A percentile compares a stretch with the other conserved stretches of the same genome.
phyloP scores from a whole-genome alignment of 2,797 vertebrate genomes.

The Lycodopsis pacificus region DNA sequence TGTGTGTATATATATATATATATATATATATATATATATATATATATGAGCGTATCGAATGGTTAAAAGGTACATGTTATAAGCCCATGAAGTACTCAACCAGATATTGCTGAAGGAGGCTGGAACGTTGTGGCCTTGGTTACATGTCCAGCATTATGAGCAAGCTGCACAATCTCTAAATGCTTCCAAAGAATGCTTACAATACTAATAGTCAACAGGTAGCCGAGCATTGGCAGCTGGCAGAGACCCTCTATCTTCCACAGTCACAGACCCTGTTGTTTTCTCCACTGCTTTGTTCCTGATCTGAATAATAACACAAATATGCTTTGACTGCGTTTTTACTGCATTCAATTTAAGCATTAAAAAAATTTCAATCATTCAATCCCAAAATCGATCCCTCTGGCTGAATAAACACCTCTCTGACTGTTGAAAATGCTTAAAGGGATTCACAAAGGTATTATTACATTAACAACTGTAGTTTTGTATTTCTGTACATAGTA shows the following conservation, averaged over 20 bases:
- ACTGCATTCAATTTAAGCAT: background rate
- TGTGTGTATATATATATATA: too few species aligned
- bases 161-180: background rate
- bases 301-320: background rate
- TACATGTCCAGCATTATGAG: background rate
- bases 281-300: background rate
- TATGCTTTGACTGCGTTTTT: background rate
- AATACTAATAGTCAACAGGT: background rate
- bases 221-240: background rate
- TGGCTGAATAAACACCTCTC: background rate
- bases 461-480: background rate
- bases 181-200: too few species aligned
- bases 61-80: background rate
- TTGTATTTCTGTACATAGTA: background rate
- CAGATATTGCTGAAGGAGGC: background rate
- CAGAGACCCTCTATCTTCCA: too few species aligned
- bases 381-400: background rate
- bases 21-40: background rate
- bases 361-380: background rate
- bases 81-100: background rate
- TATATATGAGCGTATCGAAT: background rate
- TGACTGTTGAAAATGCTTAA: background rate
- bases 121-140: background rate
- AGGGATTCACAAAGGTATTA: background rate
- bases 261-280: background rate